These are phyloP conservation scores for Champsocephalus gunnari DNA, from an alignment of 2,797 vertebrate genomes.

Conservation along the genomic window DNA sequence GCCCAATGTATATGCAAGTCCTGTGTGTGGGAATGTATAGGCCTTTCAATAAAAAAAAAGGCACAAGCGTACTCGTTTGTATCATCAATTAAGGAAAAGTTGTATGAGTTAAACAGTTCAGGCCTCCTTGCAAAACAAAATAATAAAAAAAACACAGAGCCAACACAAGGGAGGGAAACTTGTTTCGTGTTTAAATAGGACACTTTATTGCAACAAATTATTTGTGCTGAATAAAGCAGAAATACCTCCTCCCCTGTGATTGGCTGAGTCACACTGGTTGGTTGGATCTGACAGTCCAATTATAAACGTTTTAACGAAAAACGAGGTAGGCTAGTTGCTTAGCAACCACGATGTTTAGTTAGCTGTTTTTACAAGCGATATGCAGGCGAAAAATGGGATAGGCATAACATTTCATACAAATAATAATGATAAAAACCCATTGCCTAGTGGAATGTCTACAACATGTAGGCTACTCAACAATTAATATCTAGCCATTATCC, in stretches of 20 bases:
- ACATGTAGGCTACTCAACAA: background rate
- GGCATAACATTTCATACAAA: background rate
- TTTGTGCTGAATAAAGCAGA: background rate
- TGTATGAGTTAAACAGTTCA: background rate
- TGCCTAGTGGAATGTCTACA: background rate
- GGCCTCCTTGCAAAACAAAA: conserved; percentile 13
- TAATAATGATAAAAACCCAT: background rate
- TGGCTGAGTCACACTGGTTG: background rate
- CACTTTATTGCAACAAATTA: background rate
- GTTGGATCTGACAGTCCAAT: conserved; percentile 20
- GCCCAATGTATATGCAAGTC: background rate
- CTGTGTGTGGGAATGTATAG: background rate
- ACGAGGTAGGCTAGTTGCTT: conserved; percentile 17
- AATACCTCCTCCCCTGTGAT: conserved; percentile 2
- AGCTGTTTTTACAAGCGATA: background rate
- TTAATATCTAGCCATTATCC: background rate
- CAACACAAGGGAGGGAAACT: background rate
- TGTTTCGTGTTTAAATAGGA: background rate
- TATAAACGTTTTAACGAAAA: background rate
- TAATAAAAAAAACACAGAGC: too few species aligned
- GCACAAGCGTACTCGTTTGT: background rate
- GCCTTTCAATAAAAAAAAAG: background rate
- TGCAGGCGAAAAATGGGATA: background rate
- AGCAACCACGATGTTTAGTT: conserved; percentile 31
- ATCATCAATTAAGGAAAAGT: background rate